Evolutionary conservation across 2,797 vertebrate genomes (phyloP), one percentile per base, ranked within the genome.

Genomic region (Fringilla coelebs): DNA sequence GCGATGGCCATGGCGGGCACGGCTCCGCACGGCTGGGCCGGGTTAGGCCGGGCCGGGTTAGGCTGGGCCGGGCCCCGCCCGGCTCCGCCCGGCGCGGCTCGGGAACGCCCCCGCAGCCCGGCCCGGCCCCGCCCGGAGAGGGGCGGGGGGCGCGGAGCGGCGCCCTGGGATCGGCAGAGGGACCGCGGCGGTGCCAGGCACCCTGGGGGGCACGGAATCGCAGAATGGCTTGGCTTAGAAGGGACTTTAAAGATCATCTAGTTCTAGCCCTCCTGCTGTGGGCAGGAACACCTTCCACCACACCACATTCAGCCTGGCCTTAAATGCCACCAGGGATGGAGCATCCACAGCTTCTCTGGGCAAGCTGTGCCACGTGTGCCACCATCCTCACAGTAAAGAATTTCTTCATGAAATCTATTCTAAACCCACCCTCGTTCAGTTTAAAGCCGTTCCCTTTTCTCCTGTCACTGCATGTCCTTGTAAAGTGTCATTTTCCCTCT

Each of bases 1-100:
- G 99, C 99, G 92, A 99, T 99, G 55, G 99, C 99, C 99, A 99
- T 99, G 93, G 93, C 86, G 77, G 20, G 46, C 28, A 2, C 55
- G 14, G 67, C 17, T 0, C 45, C 5, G 48, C 40, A 0, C 52
- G 25, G 24, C 19, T 4, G 15, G 8, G 72, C 71, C 2, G 71
- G 71, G 22, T 10, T 21, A 5, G 43, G 62, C 71, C 4, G 48
- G 0, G 67, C 66, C 2, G 66, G 66, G 21, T 11, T 26, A 4
- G 38, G 57, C 62, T 8, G 14, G 4, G 36, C 68, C 9, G 36
- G 34, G 45, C 18, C 25, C 48, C 25, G 48, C 25, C n/a, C 34
- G 24, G 34, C 57, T 6, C 48, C 26, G 43, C 66, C 3, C 63
- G 63, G 54, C 31, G 3, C 13, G 14, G n/a, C 58, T 32, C 58